Conservation (phyloP, 2,797 vertebrate genomes). For the Rachycentron canadum region DNA sequence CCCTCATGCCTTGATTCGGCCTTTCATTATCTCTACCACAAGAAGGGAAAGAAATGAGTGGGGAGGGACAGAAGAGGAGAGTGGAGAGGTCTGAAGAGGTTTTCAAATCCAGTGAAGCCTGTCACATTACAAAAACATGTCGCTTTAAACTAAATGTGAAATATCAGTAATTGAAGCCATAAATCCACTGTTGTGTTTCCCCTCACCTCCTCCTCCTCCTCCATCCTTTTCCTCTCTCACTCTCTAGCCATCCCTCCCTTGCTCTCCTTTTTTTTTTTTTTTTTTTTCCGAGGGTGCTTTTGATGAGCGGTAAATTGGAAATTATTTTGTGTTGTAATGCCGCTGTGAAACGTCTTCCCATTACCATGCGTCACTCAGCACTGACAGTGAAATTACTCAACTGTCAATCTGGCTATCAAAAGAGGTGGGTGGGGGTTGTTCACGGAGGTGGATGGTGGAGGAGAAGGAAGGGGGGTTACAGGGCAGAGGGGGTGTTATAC, state of each 20-base stretch:
- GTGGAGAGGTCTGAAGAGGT: constrained; percentile 88
- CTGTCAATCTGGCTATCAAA: constrained; percentile 90
- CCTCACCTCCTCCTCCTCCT: constrained; percentile 56
- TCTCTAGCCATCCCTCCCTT: constrained; percentile 57
- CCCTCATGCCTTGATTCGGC: constrained; percentile 50
- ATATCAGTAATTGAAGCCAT: constrained; percentile 95
- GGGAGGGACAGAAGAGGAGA: constrained; percentile 55
- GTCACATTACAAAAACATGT: constrained; percentile 96
- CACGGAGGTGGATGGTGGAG: constrained; percentile 27
- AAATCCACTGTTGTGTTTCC: constrained; percentile 89
- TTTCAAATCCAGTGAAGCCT: constrained; percentile 91
- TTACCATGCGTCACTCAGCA: constrained; percentile 91
- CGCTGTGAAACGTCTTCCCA: constrained; percentile 90
- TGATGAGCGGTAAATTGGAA: constrained; percentile 96
- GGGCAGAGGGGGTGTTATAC: constrained; percentile 35
- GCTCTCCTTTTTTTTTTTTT: constrained; percentile 34
- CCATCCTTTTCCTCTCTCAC: constrained; percentile 41
- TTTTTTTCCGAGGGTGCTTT: constrained; percentile 83
- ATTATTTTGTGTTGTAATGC: constrained; percentile 91
- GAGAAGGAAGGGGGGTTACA: constrained; percentile 14
- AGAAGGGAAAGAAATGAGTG: constrained; percentile 56
- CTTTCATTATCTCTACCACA: constrained; percentile 87
- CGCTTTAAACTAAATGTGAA: constrained; percentile 96
- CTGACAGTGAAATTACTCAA: constrained; percentile 90
- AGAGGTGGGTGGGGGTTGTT: constrained; percentile 65